These are phyloP conservation scores for Trididemnum clinides DNA, from an alignment of 23 tunicate species.

Conservation along the genomic window DNA sequence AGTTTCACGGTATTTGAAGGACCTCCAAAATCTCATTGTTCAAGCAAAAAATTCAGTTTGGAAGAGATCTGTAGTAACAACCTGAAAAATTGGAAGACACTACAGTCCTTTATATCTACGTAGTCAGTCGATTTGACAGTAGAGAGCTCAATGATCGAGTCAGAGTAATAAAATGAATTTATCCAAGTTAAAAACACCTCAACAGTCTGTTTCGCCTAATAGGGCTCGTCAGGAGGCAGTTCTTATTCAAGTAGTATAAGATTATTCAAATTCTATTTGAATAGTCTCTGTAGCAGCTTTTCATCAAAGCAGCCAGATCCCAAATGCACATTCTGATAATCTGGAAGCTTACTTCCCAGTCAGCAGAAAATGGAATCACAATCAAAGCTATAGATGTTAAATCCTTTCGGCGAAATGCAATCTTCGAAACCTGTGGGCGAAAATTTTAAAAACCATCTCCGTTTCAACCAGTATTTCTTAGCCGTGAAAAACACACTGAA, in stretches of 20 bases:
- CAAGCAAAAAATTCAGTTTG: not conserved
- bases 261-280: no score
- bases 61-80: not conserved
- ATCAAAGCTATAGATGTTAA: not conserved
- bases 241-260: no score
- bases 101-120: slow-evolving; percentile 44
- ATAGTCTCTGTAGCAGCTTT: slow-evolving; percentile 26
- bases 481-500: not conserved
- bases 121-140: no score
- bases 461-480: not conserved
- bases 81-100: slow-evolving; percentile 6
- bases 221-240: no score
- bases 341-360: not conserved
- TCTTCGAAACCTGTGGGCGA: not conserved
- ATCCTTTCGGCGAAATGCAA: not conserved
- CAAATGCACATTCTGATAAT: not conserved
- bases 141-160: no score
- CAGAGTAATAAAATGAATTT: no score
- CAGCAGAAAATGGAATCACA: not conserved
- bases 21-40: slow-evolving; percentile 43
- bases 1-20: no score
- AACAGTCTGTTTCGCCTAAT: no score
- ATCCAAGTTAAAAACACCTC: no score
- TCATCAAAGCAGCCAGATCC: not conserved
- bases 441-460: not conserved